These are phyloP conservation scores for Triplophysa bombifrons DNA, from an alignment of 2,797 vertebrate genomes.

Conservation along the genomic window DNA sequence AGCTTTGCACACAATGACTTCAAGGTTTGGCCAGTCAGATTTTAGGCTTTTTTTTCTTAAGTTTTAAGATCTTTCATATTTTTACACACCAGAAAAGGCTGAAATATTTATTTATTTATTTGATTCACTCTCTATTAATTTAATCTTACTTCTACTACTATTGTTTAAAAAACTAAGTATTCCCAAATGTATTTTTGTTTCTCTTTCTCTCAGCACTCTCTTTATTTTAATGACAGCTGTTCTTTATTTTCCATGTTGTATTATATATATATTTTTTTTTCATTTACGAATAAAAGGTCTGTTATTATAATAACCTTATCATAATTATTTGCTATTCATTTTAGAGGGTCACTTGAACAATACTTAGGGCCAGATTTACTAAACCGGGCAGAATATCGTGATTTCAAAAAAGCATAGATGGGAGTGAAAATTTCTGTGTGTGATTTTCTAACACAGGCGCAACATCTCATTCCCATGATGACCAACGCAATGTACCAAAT, in stretches of 20 bases:
- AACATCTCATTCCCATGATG: no score
- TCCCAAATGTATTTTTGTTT: no score
- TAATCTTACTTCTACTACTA: neutral
- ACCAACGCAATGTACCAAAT: no score
- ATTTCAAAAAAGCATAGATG: no score
- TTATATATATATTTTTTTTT: neutral
- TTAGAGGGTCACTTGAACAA: slow-evolving; percentile 16
- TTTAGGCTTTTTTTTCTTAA: neutral
- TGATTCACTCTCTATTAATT: neutral
- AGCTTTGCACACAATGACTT: neutral
- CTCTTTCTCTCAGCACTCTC: neutral
- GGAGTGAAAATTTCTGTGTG: no score
- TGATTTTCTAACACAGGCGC: no score
- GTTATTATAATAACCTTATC: no score
- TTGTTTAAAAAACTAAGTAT: no score
- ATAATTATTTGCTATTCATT: slow-evolving; percentile 4
- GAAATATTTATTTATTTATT: neutral
- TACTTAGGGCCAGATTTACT: no score
- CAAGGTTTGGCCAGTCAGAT: neutral
- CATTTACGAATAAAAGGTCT: no score
- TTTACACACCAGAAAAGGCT: neutral
- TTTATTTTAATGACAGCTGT: slow-evolving; percentile 3
- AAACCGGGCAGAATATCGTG: no score
- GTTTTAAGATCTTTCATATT: no score
- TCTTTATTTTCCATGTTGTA: slow-evolving; percentile 31